Evolutionary conservation across 2,888 invertebrate species (phyloP).

Genomic region (Drosophila mimica): DNA sequence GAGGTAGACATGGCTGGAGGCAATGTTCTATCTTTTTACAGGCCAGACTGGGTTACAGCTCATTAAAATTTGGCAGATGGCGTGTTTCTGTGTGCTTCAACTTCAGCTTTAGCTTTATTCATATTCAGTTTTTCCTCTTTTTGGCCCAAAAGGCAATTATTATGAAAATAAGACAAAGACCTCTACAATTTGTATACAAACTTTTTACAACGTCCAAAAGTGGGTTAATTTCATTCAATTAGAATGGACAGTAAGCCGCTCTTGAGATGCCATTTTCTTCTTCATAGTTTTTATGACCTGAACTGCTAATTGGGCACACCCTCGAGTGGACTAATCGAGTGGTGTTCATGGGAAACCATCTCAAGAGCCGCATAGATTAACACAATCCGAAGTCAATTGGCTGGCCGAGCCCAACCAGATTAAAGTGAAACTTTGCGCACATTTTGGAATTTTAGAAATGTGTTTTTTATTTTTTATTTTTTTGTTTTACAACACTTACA

Average conservation of each 20-base stretch:
- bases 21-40: slow-evolving; percentile 38
- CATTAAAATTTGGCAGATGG: slow-evolving; percentile 67
- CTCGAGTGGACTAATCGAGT: slow-evolving; percentile 45
- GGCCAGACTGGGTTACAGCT: slow-evolving; percentile 30
- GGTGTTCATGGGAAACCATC: slow-evolving; percentile 60
- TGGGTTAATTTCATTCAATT: slow-evolving; percentile 79
- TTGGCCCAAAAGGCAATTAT: slow-evolving; percentile 56
- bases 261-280: slow-evolving; percentile 18
- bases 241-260: slow-evolving; percentile 54
- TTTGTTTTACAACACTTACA: slow-evolving; percentile 30
- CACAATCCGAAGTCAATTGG: slow-evolving; percentile 27
- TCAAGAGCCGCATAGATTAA: slow-evolving; percentile 53
- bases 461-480: neutral
- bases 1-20: slow-evolving; percentile 18
- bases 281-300: slow-evolving; percentile 46
- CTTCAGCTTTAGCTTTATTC: slow-evolving; percentile 48
- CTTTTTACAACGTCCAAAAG: slow-evolving; percentile 60
- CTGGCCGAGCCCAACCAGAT: slow-evolving; percentile 2
- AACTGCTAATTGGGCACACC: slow-evolving; percentile 71
- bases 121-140: slow-evolving; percentile 46
- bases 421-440: slow-evolving; percentile 40
- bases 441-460: slow-evolving; percentile 26
- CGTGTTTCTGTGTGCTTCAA: slow-evolving; percentile 10
- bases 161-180: slow-evolving; percentile 59
- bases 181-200: slow-evolving; percentile 37